Percentiles rank a stretch among this genome's conserved stretches.
These are phyloP conservation scores for Dromius quadrimaculatus DNA, from an alignment of 2,888 invertebrate genomes.

Conservation along the genomic window DNA sequence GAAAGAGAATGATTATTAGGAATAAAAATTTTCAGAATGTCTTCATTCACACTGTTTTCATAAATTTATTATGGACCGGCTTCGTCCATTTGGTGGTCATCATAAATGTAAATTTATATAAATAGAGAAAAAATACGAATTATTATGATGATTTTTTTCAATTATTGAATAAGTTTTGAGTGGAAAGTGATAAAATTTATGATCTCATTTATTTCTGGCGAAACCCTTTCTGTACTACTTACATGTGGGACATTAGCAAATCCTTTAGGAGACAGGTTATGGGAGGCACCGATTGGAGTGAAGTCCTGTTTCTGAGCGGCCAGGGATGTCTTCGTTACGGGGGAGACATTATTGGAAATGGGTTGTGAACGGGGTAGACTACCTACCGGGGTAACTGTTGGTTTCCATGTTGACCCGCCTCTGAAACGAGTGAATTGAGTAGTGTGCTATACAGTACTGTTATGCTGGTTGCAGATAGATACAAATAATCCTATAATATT, in stretches of 20 bases:
- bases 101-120: too few species aligned
- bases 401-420: constrained; percentile 92
- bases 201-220: too few species aligned
- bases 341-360: constrained; percentile 71
- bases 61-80: too few species aligned
- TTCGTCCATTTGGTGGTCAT: too few species aligned
- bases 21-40: too few species aligned
- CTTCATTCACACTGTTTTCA: too few species aligned
- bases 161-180: too few species aligned
- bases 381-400: constrained; percentile 86
- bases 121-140: too few species aligned
- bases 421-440: constrained; percentile 67
- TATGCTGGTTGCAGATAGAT: neutral
- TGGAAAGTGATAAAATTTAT: too few species aligned
- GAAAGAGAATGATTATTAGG: too few species aligned
- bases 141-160: too few species aligned
- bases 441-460: neutral
- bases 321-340: constrained; percentile 89
- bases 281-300: constrained; percentile 84
- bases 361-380: constrained; percentile 74
- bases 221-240: constrained; percentile 1
- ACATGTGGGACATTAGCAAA: constrained; percentile 66
- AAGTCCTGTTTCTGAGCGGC: constrained; percentile 79
- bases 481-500: too few species aligned
- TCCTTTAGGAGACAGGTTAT: constrained; percentile 90